These are phyloP conservation scores for Oreortyx pictus DNA, from an alignment of 2,797 vertebrate genomes.

Conservation along the genomic window DNA sequence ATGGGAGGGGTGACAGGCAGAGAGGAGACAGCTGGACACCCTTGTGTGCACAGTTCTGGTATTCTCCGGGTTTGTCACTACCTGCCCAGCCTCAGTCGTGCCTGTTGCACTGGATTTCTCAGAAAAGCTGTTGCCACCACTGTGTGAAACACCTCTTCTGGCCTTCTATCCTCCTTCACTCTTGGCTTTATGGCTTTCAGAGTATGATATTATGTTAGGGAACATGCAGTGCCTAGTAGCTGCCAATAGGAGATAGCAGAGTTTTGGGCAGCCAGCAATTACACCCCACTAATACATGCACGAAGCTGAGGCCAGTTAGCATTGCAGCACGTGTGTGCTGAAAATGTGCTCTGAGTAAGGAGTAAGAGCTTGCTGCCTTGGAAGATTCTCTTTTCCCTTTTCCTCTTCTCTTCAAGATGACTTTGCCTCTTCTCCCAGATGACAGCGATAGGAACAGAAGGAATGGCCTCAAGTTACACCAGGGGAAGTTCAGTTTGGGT, in stretches of 20 bases:
- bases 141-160: background rate
- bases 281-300: background rate
- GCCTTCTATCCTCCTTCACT: background rate
- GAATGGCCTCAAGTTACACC: too few relatives aligned
- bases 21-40: background rate
- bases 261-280: background rate
- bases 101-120: background rate
- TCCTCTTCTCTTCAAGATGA: background rate
- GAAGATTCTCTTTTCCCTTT: background rate
- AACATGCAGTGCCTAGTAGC: background rate
- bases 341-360: background rate
- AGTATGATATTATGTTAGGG: background rate
- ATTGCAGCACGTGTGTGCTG: rapidly evolving
- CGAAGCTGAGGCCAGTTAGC: background rate
- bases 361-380: background rate
- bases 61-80: background rate
- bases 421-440: too few relatives aligned
- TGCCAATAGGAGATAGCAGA: background rate
- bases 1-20: background rate
- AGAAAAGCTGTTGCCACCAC: background rate
- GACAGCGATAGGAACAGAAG: too few relatives aligned
- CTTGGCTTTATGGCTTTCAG: background rate
- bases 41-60: background rate
- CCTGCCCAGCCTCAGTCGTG: background rate
- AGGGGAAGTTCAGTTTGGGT: too few relatives aligned